phyloP scores from a whole-genome alignment of 2,888 invertebrate genomes.

The Patella caerulea region DNA sequence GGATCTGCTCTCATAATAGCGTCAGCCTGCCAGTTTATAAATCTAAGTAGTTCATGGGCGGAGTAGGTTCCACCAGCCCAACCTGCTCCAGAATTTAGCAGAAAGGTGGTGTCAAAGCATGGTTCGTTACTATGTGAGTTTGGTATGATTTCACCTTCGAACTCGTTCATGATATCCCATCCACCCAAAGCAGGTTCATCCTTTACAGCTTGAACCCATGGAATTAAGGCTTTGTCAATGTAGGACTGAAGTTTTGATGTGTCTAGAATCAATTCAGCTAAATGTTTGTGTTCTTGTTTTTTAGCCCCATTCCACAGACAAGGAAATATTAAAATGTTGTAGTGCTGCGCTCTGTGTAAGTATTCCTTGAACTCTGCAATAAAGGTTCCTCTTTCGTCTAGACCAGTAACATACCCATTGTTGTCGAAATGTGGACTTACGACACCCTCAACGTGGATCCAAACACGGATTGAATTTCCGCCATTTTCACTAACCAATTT shows the following conservation, averaged over 20 bases:
- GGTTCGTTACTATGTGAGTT: slow-evolving; percentile 40
- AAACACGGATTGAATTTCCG: slow-evolving; percentile 44
- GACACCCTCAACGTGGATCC: slow-evolving; percentile 59
- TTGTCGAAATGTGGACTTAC: slow-evolving; percentile 51
- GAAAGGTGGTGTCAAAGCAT: slow-evolving; percentile 51
- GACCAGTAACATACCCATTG: slow-evolving; percentile 48
- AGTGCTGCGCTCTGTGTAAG: slow-evolving; percentile 43
- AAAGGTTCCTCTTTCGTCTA: slow-evolving; percentile 49
- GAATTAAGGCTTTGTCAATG: slow-evolving; percentile 55
- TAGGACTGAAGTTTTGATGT: slow-evolving; percentile 57
- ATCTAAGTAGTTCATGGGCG: slow-evolving; percentile 51
- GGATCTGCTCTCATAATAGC: slow-evolving; percentile 45
- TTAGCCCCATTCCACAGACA: slow-evolving; percentile 61
- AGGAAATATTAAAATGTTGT: slow-evolving; percentile 54
- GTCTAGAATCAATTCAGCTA: slow-evolving; percentile 39
- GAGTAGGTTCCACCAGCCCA: slow-evolving; percentile 53
- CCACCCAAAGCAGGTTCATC: slow-evolving; percentile 57
- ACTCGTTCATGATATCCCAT: slow-evolving; percentile 64
- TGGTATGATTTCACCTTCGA: slow-evolving; percentile 52
- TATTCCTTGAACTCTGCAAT: slow-evolving; percentile 51
- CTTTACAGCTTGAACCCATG: slow-evolving; percentile 55
- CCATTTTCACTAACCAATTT: slow-evolving; percentile 25
- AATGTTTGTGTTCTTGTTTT: slow-evolving; percentile 31
- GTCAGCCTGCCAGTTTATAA: slow-evolving; percentile 51
- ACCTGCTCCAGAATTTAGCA: slow-evolving; percentile 54